phyloP scores from a whole-genome alignment of 2,888 invertebrate genomes.

The Chirona hameri region DNA sequence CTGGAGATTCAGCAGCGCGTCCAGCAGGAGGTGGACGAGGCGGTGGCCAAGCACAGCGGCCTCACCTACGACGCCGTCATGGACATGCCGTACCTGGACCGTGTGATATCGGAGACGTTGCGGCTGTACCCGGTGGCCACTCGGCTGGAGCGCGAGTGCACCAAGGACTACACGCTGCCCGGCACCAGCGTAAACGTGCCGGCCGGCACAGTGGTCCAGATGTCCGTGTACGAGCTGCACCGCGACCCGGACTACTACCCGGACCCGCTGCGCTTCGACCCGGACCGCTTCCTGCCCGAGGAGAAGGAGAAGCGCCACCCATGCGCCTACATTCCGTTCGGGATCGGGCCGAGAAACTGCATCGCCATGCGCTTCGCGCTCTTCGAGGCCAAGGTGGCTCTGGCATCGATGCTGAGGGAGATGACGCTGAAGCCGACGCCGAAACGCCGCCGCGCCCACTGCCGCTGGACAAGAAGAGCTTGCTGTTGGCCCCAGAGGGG shows the following conservation, averaged over 20 bases:
- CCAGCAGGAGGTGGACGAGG: too few relatives aligned
- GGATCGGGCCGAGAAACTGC: constrained; percentile 41
- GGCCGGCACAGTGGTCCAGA: constrained; percentile 49
- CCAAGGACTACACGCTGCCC: constrained; percentile 39
- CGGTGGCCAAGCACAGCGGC: constrained; percentile 47
- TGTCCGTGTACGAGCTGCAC: constrained; percentile 58
- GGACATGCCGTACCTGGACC: constrained; percentile 55
- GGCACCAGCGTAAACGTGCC: constrained; percentile 25
- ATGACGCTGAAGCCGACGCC: too few relatives aligned
- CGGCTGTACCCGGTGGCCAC: constrained; percentile 59
- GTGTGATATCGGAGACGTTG: constrained; percentile 57
- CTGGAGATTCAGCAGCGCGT: too few relatives aligned
- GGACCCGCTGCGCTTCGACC: constrained; percentile 57
- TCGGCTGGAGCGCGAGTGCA: constrained; percentile 50
- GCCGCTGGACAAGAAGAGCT: too few relatives aligned
- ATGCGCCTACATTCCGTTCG: constrained; percentile 40
- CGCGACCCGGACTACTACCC: constrained; percentile 59
- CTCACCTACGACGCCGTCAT: constrained; percentile 54
- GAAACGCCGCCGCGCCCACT: too few relatives aligned
- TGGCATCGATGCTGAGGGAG: too few relatives aligned
- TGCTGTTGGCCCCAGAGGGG: too few relatives aligned
- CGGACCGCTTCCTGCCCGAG: too few relatives aligned
- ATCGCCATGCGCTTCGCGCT: constrained; percentile 33
- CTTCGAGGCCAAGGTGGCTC: too few relatives aligned
- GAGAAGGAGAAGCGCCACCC: background rate